These are phyloP conservation scores for Trididemnum clinides DNA, from an alignment of 23 tunicate species.

Conservation along the genomic window DNA sequence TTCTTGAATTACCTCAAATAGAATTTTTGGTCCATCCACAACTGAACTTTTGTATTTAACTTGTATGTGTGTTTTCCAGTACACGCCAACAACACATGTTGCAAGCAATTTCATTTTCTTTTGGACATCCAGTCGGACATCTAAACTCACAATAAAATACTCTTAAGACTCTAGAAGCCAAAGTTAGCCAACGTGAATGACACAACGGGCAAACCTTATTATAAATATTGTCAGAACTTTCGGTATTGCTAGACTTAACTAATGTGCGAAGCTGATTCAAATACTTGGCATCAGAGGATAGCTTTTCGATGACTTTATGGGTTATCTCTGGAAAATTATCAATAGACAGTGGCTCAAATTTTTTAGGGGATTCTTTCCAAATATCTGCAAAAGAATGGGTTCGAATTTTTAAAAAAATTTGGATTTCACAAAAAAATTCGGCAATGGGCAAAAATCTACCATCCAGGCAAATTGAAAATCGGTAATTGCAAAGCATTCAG, in stretches of 20 bases:
- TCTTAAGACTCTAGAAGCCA: not conserved
- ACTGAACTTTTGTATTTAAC: too few relatives aligned
- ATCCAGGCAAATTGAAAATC: too few relatives aligned
- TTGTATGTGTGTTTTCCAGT: too few relatives aligned
- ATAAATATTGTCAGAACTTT: too few relatives aligned
- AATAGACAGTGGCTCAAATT: not conserved
- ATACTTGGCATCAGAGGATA: not conserved
- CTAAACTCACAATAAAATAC: not conserved
- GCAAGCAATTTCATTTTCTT: not conserved
- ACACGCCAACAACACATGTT: not conserved
- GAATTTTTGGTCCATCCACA: too few relatives aligned
- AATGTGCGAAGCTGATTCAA: not conserved
- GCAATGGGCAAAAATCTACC: too few relatives aligned
- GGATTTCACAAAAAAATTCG: too few relatives aligned
- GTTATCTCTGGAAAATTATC: not conserved
- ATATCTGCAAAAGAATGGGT: not conserved
- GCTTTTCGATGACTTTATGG: not conserved
- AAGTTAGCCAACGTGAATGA: not conserved
- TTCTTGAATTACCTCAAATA: too few relatives aligned
- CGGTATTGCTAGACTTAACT: not conserved
- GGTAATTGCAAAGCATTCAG: too few relatives aligned
- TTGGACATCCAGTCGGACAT: not conserved
- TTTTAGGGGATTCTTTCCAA: not conserved
- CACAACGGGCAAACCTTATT: not conserved
- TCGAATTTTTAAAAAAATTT: not conserved